These are phyloP conservation scores for Eupithecia dodoneata DNA, from an alignment of 2,888 invertebrate genomes.

Conservation along the genomic window DNA sequence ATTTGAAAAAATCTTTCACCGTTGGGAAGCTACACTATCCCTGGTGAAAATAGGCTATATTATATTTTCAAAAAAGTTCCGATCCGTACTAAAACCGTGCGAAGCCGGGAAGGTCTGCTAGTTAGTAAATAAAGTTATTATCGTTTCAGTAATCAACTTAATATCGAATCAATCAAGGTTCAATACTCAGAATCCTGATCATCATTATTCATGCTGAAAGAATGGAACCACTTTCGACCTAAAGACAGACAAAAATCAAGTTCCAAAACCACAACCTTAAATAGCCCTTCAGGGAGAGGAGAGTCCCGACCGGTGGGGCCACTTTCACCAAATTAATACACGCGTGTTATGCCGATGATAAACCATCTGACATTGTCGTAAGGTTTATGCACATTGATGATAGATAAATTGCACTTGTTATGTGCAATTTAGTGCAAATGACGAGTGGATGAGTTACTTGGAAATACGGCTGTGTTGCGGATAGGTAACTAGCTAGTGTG, in stretches of 20 bases:
- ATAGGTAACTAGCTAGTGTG: not conserved
- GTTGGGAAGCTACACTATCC: too few species aligned
- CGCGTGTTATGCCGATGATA: constrained; percentile 14
- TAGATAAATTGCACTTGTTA: constrained; percentile 8
- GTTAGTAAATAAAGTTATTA: not conserved
- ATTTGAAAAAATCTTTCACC: too few species aligned
- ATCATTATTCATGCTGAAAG: not conserved
- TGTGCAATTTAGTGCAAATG: not conserved
- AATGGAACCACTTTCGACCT: not conserved
- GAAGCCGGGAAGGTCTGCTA: too few species aligned
- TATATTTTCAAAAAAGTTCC: too few species aligned
- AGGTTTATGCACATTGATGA: constrained; percentile 2
- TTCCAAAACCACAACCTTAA: constrained; percentile 13
- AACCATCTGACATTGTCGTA: constrained; percentile 10
- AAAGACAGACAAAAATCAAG: not conserved
- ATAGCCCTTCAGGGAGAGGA: constrained; percentile 30
- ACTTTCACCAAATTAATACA: constrained; percentile 37
- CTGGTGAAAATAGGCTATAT: too few species aligned
- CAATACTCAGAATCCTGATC: not conserved
- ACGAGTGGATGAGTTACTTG: not conserved
- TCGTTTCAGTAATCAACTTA: not conserved
- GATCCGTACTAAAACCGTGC: too few species aligned
- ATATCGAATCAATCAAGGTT: not conserved
- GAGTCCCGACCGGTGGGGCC: constrained; percentile 29
- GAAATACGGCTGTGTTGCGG: not conserved